Percentiles rank a stretch among this genome's conserved stretches.
phyloP scores from a whole-genome alignment of 2,888 invertebrate genomes.

The Sphaerophoria taeniata region DNA sequence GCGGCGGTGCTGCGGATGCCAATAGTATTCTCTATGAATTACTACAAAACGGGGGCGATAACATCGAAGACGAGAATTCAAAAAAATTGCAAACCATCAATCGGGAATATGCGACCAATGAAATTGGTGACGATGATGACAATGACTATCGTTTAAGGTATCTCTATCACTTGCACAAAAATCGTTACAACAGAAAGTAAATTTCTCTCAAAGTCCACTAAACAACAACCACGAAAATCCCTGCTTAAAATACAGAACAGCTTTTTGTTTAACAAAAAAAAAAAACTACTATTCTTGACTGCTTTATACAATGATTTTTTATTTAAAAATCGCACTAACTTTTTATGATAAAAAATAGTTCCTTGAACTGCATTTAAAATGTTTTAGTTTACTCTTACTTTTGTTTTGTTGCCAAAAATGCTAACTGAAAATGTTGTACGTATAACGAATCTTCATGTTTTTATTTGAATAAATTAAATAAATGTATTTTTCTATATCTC shows the following conservation, averaged over 20 bases:
- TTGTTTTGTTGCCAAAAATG: not conserved
- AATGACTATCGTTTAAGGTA: conserved; percentile 79
- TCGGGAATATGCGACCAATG: conserved; percentile 64
- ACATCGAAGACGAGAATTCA: conserved; percentile 61
- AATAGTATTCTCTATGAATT: conserved; percentile 74
- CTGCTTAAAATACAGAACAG: not conserved
- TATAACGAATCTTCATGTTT: conserved; percentile 63
- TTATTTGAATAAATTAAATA: conserved; percentile 39
- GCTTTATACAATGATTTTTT: conserved; percentile 29
- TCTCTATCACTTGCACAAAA: conserved; percentile 81
- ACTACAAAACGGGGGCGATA: conserved; percentile 69
- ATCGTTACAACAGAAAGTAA: conserved; percentile 76
- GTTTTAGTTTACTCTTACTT: not conserved
- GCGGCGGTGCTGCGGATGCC: conserved; percentile 26
- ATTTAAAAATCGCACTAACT: conserved; percentile 20
- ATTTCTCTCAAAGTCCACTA: conserved; percentile 24
- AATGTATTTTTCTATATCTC: conserved; percentile 68
- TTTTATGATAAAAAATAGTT: conserved; percentile 51
- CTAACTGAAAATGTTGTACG: conserved; percentile 30
- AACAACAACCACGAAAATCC: not conserved
- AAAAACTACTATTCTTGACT: not conserved
- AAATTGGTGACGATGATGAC: conserved; percentile 76
- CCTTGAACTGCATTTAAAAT: conserved; percentile 61
- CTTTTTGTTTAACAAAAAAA: conserved; percentile 5
- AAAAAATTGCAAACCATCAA: conserved; percentile 63